Conservation (phyloP, 2,113 vertebrate species). For the Dromaius novaehollandiae region DNA sequence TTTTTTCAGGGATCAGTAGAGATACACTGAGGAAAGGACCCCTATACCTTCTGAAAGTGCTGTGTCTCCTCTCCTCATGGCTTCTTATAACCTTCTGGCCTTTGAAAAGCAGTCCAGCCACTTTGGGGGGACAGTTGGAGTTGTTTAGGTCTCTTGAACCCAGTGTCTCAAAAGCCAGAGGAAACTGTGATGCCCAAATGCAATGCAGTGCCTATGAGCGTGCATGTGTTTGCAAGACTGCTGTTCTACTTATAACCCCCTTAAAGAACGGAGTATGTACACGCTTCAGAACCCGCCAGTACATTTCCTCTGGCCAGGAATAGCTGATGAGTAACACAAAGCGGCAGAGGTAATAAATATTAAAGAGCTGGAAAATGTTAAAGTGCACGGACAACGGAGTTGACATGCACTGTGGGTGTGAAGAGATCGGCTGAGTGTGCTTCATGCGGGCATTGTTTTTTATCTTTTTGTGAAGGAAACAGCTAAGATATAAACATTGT, state of each 20-base stretch:
- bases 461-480: neutral
- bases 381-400: neutral
- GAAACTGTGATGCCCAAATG: fast-evolving
- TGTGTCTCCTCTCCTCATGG: neutral
- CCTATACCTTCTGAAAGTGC: neutral
- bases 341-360: conserved; percentile 63
- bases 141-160: neutral
- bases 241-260: neutral
- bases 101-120: neutral
- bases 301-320: conserved; percentile 57
- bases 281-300: neutral
- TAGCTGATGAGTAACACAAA: conserved; percentile 60
- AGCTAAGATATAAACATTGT: neutral
- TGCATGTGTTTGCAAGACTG: neutral
- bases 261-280: neutral
- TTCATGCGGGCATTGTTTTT: neutral
- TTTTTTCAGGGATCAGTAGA: neutral
- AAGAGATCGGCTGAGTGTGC: neutral
- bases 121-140: fast-evolving
- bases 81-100: neutral
- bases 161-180: neutral
- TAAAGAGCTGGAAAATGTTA: conserved; percentile 49
- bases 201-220: neutral
- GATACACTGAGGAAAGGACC: neutral
- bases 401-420: neutral